Evolutionary conservation across 2,888 invertebrate species (phyloP).

Genomic region (Cinara cedri): DNA sequence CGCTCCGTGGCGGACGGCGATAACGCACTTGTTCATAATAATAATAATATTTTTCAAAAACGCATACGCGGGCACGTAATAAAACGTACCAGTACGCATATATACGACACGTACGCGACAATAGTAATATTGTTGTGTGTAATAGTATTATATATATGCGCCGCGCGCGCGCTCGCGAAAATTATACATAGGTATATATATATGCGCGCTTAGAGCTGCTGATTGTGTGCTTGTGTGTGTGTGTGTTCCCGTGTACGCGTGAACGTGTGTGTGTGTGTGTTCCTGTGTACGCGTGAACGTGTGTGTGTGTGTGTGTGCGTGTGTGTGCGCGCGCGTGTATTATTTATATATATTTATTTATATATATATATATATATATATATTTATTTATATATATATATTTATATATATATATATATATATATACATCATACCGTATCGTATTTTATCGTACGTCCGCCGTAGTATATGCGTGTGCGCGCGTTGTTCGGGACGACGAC

Average conservation of each 20-base stretch:
- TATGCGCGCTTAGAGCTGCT: no score
- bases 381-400: not conserved
- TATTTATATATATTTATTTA: not conserved
- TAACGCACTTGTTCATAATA: slow-evolving; percentile 31
- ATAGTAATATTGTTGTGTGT: not conserved
- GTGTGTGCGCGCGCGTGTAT: no score
- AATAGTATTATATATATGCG: no score
- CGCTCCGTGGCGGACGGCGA: slow-evolving; percentile 38
- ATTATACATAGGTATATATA: no score
- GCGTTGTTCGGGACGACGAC: slow-evolving; percentile 2
- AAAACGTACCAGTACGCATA: not conserved
- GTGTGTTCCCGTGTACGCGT: no score
- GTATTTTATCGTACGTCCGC: not conserved
- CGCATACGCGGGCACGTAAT: slow-evolving; percentile 21
- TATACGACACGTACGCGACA: not conserved
- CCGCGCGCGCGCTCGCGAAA: no score
- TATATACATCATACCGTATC: not conserved
- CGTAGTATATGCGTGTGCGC: not conserved
- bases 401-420: not conserved
- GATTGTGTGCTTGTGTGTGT: no score
- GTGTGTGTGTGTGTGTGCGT: no score
- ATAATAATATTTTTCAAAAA: slow-evolving; percentile 16
- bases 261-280: no score
- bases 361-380: not conserved
- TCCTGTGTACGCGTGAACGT: no score